Conservation (phyloP, 2,113 vertebrate genomes). For the Caloenas nicobarica region DNA sequence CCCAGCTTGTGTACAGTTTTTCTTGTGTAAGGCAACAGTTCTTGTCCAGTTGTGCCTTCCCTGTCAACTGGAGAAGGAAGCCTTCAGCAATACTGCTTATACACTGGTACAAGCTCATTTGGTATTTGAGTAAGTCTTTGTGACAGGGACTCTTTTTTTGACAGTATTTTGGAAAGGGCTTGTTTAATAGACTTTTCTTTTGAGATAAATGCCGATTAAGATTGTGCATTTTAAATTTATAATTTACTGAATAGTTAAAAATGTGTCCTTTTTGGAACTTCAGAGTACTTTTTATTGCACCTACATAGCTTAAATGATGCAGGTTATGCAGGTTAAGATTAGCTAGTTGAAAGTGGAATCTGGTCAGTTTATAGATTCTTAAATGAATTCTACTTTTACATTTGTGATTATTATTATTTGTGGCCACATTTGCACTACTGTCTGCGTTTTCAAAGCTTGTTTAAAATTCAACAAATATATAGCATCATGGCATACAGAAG, state of each 20-base stretch:
- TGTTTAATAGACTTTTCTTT: neutral
- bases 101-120: neutral
- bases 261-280: neutral
- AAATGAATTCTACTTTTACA: neutral
- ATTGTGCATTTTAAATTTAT: neutral
- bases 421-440: neutral
- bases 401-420: neutral
- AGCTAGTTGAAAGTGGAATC: neutral
- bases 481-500: neutral
- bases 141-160: neutral
- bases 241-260: neutral
- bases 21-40: neutral
- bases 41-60: accelerated
- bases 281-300: neutral
- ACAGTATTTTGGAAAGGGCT: neutral
- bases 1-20: neutral
- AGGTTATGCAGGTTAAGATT: neutral
- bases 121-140: neutral
- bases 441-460: neutral
- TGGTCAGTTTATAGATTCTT: neutral
- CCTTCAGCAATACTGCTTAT: neutral
- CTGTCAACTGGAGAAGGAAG: neutral
- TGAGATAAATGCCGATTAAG: neutral
- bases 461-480: neutral
- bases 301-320: neutral